Base-by-base conservation (phyloP, 2,888 invertebrate genomes). In the Gastrophysa polygoni region DNA sequence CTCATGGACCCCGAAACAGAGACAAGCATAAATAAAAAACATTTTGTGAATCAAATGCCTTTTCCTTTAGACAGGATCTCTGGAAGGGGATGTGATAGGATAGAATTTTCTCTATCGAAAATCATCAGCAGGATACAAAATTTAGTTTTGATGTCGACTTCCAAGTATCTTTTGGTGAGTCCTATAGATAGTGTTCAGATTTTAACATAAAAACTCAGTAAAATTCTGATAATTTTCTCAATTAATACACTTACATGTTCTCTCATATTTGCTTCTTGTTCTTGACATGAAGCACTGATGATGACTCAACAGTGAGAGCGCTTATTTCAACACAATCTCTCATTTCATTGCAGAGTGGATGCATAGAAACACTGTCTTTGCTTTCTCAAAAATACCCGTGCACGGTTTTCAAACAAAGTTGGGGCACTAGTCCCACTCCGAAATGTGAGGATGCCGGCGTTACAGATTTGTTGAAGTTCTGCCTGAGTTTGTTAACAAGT, bases 141-240 rank as follows among this genome's bases (percentile, higher is more conserved):
- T 51, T 81, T 81, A 55, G 75, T 92, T 24, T 81, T 88, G 75
- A 82, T 86, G 3, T 85, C 89, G 1, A 85, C 87, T 62, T 89
- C 89, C 54, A 91, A 88, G 81, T 83, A 86, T 80, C 85, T 88
- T 71, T 85, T 88, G 75, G 91, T 91, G 79, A 86, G 87, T 83
- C 68, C 63, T 59, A 43, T 18, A 2, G 8, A 55, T 16, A 21
- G 10, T 29, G 8, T 68, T 34, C 57, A 58, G 38, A n/a, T n/a
- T n/a, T n/a, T n/a, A n/a, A n/a, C n/a, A n/a, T n/a, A n/a, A n/a
- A n/a, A n/a, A n/a, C n/a, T n/a, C n/a, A n/a, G n/a, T n/a, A n/a
- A n/a, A n/a, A n/a, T n/a, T n/a, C n/a, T n/a, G n/a, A n/a, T n/a
- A n/a, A n/a, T n/a, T n/a, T n/a, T n/a, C n/a, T n/a, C n/a, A n/a